Base-by-base conservation (phyloP, 2,888 invertebrate species). In the Pilophorus perplexus region DNA sequence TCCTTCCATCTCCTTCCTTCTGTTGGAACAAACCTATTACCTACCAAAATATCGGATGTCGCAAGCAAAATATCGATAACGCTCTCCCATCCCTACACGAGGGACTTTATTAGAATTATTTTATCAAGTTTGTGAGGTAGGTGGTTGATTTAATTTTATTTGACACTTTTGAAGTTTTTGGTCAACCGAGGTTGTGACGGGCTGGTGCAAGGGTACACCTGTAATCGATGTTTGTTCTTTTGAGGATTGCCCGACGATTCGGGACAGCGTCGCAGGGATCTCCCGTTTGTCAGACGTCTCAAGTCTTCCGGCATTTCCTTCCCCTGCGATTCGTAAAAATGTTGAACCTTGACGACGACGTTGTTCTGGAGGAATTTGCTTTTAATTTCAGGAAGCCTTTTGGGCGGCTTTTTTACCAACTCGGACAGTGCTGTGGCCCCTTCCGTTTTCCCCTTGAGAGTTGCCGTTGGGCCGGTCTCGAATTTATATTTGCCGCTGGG, bases 141-240 rank as follows among this genome's bases (percentile, higher is more conserved):
- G n/a, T n/a, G n/a, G n/a, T n/a, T n/a, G n/a, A n/a, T n/a, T n/a
- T n/a, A n/a, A n/a, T n/a, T n/a, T n/a, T n/a, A n/a, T n/a, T n/a
- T n/a, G n/a, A n/a, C n/a, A n/a, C n/a, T n/a, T n/a, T n/a, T n/a
- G n/a, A n/a, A n/a, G n/a, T n/a, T n/a, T n/a, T n/a, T n/a, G n/a
- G n/a, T n/a, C n/a, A n/a, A n/a, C n/a, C n/a, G n/a, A n/a, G n/a
- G n/a, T n/a, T n/a, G n/a, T 14, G 54, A 54, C 16, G 54, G 54
- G 20, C 54, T 54, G 10, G 54, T 54, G 20, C 54, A 37, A 12
- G 54, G 54, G 37, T 54, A 54, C 28, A 54, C 8, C 37, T 54
- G 54, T 27, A 27, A 50, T 14, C 50, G 23, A 10, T 23, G 50
- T 8, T 27, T 20, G 5, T 18, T 37, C 37, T 28, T 20, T 1